Percentiles rank a stretch among this genome's conserved stretches.
phyloP scores from a whole-genome alignment of 2,797 vertebrate genomes.

The Danio choprae region DNA sequence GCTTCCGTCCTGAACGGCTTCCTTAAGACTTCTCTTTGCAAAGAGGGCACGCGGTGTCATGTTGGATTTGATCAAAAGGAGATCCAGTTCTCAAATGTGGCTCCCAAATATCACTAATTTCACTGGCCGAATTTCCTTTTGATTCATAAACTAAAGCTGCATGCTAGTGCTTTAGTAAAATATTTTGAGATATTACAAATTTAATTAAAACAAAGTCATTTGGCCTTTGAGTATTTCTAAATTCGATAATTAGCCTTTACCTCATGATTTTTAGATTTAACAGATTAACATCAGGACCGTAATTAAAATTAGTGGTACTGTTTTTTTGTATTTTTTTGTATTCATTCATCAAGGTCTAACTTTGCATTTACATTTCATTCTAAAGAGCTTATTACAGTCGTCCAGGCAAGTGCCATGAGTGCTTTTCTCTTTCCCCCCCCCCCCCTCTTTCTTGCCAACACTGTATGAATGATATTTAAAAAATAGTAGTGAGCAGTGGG shows the following conservation, averaged over 20 bases:
- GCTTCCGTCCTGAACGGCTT: conserved; percentile 45
- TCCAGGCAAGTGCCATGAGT: neutral
- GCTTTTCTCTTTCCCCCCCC: neutral
- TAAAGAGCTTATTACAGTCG: conserved; percentile 1
- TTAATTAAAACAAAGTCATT: neutral
- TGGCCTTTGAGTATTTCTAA: neutral
- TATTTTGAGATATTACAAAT: neutral
- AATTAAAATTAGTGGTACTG: conserved; percentile 12
- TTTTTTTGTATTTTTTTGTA: neutral
- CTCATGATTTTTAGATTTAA: conserved; percentile 5
- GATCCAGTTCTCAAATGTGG: neutral
- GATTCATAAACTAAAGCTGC: conserved; percentile 1
- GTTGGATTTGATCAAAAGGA: conserved; percentile 40
- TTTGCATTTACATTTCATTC: neutral
- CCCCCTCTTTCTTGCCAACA: neutral
- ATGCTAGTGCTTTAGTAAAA: neutral
- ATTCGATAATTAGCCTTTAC: neutral
- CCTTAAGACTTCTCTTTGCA: conserved; percentile 45
- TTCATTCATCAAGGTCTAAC: neutral
- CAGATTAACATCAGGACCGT: neutral
- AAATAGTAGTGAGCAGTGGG: neutral
- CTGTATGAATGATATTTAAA: neutral
- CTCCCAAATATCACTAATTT: neutral
- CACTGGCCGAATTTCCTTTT: neutral
- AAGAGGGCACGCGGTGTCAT: conserved; percentile 36